Percentiles rank a stretch among this genome's conserved stretches.
Conservation (phyloP, 2,888 invertebrate genomes). For the Drosophila nr. perissopoda region DNA sequence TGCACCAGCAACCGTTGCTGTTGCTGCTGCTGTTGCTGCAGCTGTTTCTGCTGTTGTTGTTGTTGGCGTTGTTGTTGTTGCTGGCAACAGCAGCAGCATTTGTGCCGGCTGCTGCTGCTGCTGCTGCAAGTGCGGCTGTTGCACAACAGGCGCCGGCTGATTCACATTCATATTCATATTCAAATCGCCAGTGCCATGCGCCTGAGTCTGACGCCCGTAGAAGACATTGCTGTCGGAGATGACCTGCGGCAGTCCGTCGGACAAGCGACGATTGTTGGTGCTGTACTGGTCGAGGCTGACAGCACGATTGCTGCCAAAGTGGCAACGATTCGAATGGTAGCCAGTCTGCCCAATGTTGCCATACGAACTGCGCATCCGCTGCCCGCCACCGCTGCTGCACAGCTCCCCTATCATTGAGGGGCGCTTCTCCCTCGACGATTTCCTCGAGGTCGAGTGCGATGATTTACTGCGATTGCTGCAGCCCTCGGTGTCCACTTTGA, state of each 20-base stretch:
- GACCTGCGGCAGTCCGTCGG: conserved; percentile 84
- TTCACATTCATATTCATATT: conserved; percentile 67
- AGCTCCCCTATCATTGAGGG: conserved; percentile 85
- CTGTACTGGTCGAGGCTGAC: conserved; percentile 85
- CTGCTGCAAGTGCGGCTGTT: conserved; percentile 44
- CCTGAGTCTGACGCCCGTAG: conserved; percentile 83
- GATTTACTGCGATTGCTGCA: conserved; percentile 87
- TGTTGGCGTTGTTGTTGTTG: conserved; percentile 14
- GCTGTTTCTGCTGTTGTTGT: neutral
- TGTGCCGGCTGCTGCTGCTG: conserved; percentile 27
- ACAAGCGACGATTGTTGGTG: conserved; percentile 84
- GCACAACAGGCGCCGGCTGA: conserved; percentile 33
- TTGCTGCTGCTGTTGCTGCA: conserved; percentile 31
- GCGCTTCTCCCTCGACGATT: conserved; percentile 88
- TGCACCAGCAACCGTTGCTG: conserved; percentile 29
- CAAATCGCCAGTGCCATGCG: conserved; percentile 37
- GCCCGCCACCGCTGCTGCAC: conserved; percentile 84
- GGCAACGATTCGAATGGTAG: conserved; percentile 83
- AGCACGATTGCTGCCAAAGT: conserved; percentile 85
- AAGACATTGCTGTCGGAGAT: conserved; percentile 85
- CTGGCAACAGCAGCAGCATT: conserved; percentile 17
- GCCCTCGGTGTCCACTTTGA: conserved; percentile 91
- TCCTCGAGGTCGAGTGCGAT: conserved; percentile 88
- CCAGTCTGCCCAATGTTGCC: conserved; percentile 84
- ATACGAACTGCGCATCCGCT: conserved; percentile 84